Conservation (phyloP, 1,140 invertebrate genomes). For the Coenobita brevimanus region DNA sequence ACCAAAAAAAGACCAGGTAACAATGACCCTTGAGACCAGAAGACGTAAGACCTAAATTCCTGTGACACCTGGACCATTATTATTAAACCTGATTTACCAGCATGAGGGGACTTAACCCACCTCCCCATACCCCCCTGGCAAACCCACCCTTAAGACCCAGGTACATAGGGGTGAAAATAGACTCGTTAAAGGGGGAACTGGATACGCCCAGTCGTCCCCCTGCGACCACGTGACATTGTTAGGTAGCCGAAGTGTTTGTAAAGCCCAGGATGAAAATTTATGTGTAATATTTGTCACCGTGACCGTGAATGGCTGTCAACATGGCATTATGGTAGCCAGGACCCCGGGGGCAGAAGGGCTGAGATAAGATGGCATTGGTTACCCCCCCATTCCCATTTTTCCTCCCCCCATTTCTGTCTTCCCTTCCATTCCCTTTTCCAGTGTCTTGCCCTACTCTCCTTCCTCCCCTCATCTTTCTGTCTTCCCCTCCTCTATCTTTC, state of each 20-base stretch:
- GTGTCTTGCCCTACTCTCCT: neutral
- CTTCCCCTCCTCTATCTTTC: neutral
- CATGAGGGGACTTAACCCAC: constrained; percentile 37
- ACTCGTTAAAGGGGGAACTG: no score
- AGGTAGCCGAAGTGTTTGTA: constrained; percentile 57
- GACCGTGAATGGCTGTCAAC: constrained; percentile 63
- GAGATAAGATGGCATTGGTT: neutral
- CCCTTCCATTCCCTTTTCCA: no score
- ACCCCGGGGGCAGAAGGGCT: neutral
- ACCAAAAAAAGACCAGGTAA: neutral
- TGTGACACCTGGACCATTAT: constrained; percentile 60
- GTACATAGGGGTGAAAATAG: neutral
- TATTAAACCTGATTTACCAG: constrained; percentile 61
- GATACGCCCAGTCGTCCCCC: constrained; percentile 14
- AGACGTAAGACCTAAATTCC: constrained; percentile 49
- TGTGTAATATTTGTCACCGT: constrained; percentile 64
- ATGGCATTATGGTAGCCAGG: constrained; percentile 48
- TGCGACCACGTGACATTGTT: constrained; percentile 49
- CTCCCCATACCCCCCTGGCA: no score
- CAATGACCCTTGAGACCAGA: constrained; percentile 35
- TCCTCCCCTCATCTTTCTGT: neutral
- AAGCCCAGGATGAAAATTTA: constrained; percentile 63
- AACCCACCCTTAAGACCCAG: neutral
- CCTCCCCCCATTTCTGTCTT: no score
- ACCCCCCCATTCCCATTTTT: no score